Conservation (phyloP, 2,888 invertebrate species). For the Papilio gigon region DNA sequence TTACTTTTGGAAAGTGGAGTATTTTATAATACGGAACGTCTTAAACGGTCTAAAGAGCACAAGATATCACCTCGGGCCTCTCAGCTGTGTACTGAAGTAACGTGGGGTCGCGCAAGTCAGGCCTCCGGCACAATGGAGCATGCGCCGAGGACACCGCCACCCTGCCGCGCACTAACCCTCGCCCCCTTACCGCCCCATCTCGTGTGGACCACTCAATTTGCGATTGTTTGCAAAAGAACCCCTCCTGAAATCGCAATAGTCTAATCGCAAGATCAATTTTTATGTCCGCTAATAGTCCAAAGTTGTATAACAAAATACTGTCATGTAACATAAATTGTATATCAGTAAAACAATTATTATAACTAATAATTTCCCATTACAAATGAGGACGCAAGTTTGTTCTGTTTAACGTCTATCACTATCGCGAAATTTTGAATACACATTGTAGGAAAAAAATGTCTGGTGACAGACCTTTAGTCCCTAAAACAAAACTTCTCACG, state of each 20-base stretch:
- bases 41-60: conserved; percentile 46
- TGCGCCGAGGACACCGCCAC: conserved; percentile 68
- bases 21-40: conserved; percentile 71
- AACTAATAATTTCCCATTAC: not conserved
- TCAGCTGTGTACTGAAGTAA: conserved; percentile 74
- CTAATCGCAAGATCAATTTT: conserved; percentile 49
- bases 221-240: conserved; percentile 48
- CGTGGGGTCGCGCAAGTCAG: conserved; percentile 62
- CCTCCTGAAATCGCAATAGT: conserved; percentile 10
- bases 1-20: conserved; percentile 74
- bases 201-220: conserved; percentile 55
- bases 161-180: conserved; percentile 64
- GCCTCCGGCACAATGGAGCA: conserved; percentile 68
- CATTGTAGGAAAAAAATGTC: not conserved
- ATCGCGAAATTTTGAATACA: not conserved
- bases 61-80: conserved; percentile 52
- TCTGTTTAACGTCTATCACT: not conserved
- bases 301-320: not conserved
- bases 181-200: conserved; percentile 56
- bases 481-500: not conserved
- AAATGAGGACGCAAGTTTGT: not conserved
- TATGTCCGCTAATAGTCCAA: conserved; percentile 8
- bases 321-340: not conserved
- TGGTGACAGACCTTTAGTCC: not conserved
- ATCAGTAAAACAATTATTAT: not conserved